phyloP scores from a whole-genome alignment of 2,113 vertebrate genomes.

The Eptesicus fuscus region DNA sequence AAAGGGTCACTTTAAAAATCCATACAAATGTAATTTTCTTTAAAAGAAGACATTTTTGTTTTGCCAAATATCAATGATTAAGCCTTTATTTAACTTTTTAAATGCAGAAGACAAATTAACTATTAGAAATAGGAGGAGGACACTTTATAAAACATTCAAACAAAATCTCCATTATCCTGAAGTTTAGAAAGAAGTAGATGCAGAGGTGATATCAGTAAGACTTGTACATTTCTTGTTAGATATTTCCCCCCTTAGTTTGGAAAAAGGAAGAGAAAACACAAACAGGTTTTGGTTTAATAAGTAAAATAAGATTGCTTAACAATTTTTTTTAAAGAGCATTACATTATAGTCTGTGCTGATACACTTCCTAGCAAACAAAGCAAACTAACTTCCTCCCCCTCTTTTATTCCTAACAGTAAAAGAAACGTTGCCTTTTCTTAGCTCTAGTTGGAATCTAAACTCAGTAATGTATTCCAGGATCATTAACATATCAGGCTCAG shows the following conservation, averaged over 20 bases:
- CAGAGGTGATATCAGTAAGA: neutral
- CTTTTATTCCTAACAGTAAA: constrained; percentile 63
- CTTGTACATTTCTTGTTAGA: neutral
- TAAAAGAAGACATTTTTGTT: neutral
- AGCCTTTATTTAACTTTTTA: constrained; percentile 47
- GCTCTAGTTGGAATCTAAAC: constrained; percentile 52
- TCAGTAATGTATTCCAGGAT: constrained; percentile 39
- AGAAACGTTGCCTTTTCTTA: neutral
- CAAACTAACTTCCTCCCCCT: neutral
- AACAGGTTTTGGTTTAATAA: constrained; percentile 51
- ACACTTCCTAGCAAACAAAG: neutral
- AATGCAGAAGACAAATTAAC: neutral
- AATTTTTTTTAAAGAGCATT: neutral
- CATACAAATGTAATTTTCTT: neutral
- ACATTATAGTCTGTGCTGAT: neutral
- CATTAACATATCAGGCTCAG: constrained; percentile 57
- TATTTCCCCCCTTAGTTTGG: neutral
- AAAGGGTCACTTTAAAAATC: constrained; percentile 22
- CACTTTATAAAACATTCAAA: neutral
- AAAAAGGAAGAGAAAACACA: constrained; percentile 22
- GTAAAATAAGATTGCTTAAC: neutral
- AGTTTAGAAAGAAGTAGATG: neutral
- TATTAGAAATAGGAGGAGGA: constrained; percentile 11
- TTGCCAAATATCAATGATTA: constrained; percentile 18
- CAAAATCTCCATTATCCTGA: neutral